Base-by-base conservation (phyloP, 2,888 invertebrate genomes). In the Actias luna region DNA sequence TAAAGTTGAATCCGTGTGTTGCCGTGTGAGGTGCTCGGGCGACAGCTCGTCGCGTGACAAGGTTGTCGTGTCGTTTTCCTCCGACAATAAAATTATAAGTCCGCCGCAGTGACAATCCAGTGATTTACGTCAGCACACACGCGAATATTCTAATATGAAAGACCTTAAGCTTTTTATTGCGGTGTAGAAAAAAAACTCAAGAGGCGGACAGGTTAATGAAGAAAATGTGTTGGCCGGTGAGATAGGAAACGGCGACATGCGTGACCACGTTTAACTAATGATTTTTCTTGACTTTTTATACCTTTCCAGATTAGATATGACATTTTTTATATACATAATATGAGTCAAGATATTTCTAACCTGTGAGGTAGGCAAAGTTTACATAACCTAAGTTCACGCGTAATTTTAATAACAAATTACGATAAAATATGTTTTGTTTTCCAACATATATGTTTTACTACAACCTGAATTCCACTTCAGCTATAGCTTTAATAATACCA, bases 31-130 rank as follows among this genome's bases (percentile, higher is more conserved):
- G 75, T 75, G 74, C 67, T 74, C 74, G 68, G 65, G 69, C 74
- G 77, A 72, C 76, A 70, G 71, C 67, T 91, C 87, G 90, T 91
- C 87, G 90, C 91, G 92, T 92, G 92, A 83, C 87, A 78, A 62
- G 75, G 72, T 68, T 88, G 88, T 87, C 91, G 91, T 89, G 92
- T 87, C 84, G 89, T 85, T 85, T 77, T 82, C 84, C 80, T 84
- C 84, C 91, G 89, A 92, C 92, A 92, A 88, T 92, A 92, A 92
- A 92, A 92, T 92, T 92, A 92, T 92, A 92, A 92, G 87, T 92
- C 88, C 82, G 75, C 88, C 87, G 83, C 89, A 92, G 91, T 92
- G 92, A 92, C 92, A 92, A 92, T 92, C 89, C 89, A 86, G 87
- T 92, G 92, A 92, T 92, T 92, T 92, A 92, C 92, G 86, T 76